phyloP scores from a whole-genome alignment of 2,888 invertebrate species.

The Electrophaes corylata region DNA sequence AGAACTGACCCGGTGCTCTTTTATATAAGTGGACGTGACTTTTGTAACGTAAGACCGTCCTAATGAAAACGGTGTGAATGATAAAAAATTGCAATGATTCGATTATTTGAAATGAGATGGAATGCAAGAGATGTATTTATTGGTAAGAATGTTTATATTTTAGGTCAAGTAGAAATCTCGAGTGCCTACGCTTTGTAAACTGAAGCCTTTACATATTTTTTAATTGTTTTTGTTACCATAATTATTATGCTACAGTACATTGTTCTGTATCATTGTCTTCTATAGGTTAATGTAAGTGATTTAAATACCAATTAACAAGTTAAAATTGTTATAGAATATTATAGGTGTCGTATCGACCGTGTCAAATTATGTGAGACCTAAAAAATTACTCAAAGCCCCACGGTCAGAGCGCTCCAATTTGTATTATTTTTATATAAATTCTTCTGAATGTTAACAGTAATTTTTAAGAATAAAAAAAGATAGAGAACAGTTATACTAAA shows the following conservation, averaged over 20 bases:
- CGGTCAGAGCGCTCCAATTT: conserved; percentile 59
- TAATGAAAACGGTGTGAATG: conserved; percentile 57
- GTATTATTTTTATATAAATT: conserved; percentile 83
- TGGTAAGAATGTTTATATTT: conserved; percentile 79
- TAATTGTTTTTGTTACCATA: conserved; percentile 84
- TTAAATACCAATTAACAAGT: conserved; percentile 82
- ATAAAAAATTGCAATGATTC: conserved; percentile 45
- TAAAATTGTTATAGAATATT: conserved; percentile 75
- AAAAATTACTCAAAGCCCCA: conserved; percentile 33
- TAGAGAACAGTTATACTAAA: conserved; percentile 81
- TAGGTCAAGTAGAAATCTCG: conserved; percentile 83
- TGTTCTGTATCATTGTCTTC: conserved; percentile 81
- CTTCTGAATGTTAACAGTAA: conserved; percentile 83
- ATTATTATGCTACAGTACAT: conserved; percentile 67
- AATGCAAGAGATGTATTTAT: conserved; percentile 78
- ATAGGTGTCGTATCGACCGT: conserved; percentile 52
- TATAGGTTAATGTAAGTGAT: conserved; percentile 76
- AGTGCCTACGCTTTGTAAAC: conserved; percentile 85
- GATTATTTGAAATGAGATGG: conserved; percentile 54
- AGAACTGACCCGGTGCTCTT: conserved; percentile 83
- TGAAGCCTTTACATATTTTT: conserved; percentile 78
- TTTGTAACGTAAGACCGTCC: conserved; percentile 78
- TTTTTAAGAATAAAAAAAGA: conserved; percentile 82
- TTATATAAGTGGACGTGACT: conserved; percentile 71
- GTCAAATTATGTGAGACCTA: conserved; percentile 39